Evolutionary conservation across 2,113 vertebrate genomes (phyloP), one percentile per base, ranked within the genome.

Genomic region (Lanius ludovicianus): DNA sequence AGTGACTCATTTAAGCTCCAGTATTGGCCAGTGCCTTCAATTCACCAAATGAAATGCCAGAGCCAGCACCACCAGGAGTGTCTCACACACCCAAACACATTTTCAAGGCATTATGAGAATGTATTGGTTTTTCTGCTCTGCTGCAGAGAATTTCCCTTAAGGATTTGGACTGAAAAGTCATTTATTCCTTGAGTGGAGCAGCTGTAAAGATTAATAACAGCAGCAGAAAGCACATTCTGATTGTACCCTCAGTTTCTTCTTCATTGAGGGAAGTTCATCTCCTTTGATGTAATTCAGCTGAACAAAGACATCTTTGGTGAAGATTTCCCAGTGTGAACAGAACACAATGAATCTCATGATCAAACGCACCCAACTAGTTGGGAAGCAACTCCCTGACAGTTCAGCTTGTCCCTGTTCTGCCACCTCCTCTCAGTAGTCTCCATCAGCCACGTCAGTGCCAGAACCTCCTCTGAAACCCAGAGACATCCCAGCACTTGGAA

Each of bases 401-500:
- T 37, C 53, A 52, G 53, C 18, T 8, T 17, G 25, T 14, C 21
- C 63, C 22, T 44, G 17, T 11, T 10, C 33, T 78, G 64, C 47
- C n/a, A 46, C 8, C 23, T 31, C 9, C 21, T 27, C 20, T 37
- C 28, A 24, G 41, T 64, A 63, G n/a, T 8, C 18, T 8, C 20
- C 5, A 0, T 28, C 33, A 46, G 39, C 22, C 52, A 21, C 1
- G 0, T 5, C 50, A 24, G 19, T 22, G 12, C 15, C 47, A 47
- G 30, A 27, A 35, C 20, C 24, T 39, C 15, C 55, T 37, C 33
- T 10, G 10, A 13, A 22, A 8, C 13, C 25, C 44, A 31, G 21
- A 15, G 33, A 19, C 6, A 50, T 5, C 18, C 31, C 0, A 0
- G 37, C 25, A 42, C 31, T 1, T 1, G 15, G 9, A 15, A 9